Percentiles rank a stretch among this genome's conserved stretches.
Evolutionary conservation across 2,888 invertebrate genomes (phyloP).

Genomic region (Drosophila kuntzei): DNA sequence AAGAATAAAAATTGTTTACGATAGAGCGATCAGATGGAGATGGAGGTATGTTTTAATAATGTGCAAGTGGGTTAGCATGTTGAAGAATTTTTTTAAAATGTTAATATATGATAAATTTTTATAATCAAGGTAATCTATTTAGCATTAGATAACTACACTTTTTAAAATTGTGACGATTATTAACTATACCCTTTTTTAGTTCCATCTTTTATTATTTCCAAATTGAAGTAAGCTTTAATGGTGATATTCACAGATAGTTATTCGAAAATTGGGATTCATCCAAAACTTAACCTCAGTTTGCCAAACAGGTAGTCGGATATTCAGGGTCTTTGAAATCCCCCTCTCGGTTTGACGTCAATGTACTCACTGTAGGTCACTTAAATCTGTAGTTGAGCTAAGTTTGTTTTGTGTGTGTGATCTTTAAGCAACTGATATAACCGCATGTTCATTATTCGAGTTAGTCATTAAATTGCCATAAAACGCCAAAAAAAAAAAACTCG

Average conservation of each 20-base stretch:
- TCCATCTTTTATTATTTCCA: background rate
- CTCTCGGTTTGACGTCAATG: constrained; percentile 55
- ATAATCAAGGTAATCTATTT: background rate
- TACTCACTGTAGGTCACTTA: constrained; percentile 66
- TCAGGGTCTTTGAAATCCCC: constrained; percentile 49
- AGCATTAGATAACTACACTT: background rate
- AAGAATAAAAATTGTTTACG: no score
- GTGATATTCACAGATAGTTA: background rate
- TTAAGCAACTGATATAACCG: constrained; percentile 22
- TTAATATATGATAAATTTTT: no score
- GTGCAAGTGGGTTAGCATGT: no score
- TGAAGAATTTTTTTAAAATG: no score
- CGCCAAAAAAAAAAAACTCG: constrained; percentile 55
- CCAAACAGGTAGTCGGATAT: constrained; percentile 24
- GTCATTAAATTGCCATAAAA: constrained; percentile 47
- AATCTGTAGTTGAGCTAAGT: constrained; percentile 13
- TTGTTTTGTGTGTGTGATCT: background rate
- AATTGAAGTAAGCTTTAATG: background rate
- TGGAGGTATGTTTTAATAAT: no score
- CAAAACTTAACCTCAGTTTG: constrained; percentile 5
- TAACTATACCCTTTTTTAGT: no score
- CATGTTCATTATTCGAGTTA: constrained; percentile 41
- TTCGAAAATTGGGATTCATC: background rate
- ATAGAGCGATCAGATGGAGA: no score
- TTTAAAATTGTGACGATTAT: no score